Conservation (phyloP, 2,797 vertebrate species). For the Martes flavigula region DNA sequence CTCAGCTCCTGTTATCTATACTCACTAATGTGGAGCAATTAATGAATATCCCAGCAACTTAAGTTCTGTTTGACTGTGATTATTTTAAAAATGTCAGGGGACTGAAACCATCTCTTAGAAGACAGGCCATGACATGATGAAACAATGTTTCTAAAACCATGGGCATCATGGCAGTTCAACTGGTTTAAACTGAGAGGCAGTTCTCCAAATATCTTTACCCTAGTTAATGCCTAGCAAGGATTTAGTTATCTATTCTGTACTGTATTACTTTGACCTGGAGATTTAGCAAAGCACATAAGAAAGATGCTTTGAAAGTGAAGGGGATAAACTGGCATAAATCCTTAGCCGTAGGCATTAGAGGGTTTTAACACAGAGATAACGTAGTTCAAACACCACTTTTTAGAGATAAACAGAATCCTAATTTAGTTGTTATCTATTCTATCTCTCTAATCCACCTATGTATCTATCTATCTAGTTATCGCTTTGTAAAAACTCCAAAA, state of each 20-base stretch:
- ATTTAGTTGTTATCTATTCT: background rate
- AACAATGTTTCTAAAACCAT: background rate
- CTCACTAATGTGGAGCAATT: constrained; percentile 62
- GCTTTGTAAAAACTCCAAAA: background rate
- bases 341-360: background rate
- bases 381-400: background rate
- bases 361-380: background rate
- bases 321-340: background rate
- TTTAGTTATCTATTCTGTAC: background rate
- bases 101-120: constrained; percentile 62
- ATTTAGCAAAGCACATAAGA: background rate
- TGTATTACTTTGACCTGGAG: background rate
- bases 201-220: background rate
- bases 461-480: background rate
- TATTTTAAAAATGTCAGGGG: constrained; percentile 59
- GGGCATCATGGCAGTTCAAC: background rate
- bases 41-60: constrained; percentile 54
- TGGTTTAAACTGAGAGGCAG: background rate
- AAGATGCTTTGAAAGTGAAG: background rate
- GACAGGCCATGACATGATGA: background rate
- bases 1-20: constrained; percentile 54
- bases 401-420: background rate
- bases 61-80: constrained; percentile 34
- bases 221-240: background rate
- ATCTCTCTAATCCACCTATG: background rate